Percentiles rank a stretch among this genome's conserved stretches.
phyloP scores from a whole-genome alignment of 2,113 vertebrate genomes.

The Nestor notabilis region DNA sequence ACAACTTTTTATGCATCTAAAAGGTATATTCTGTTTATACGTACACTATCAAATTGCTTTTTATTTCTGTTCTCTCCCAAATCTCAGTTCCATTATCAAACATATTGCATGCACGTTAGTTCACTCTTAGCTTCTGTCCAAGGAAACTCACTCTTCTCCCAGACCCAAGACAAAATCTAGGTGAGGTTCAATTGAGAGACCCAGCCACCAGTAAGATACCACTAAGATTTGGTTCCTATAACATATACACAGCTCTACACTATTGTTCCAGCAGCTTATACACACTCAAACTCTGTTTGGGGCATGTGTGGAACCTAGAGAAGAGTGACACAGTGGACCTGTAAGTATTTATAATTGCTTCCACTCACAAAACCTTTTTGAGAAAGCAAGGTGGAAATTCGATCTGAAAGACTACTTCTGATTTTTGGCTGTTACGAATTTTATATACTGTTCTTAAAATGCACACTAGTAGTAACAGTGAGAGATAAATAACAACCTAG shows the following conservation, averaged over 20 bases:
- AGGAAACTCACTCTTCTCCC: background rate
- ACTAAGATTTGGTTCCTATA: background rate
- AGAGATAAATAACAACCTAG: background rate
- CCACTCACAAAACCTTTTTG: background rate
- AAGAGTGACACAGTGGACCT: background rate
- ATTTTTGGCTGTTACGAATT: background rate
- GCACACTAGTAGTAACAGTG: background rate
- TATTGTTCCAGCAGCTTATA: background rate
- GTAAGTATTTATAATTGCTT: background rate
- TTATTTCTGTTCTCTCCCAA: background rate
- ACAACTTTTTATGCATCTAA: background rate
- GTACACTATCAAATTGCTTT: background rate
- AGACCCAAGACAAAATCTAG: fast-evolving
- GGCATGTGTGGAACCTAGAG: background rate
- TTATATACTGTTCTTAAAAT: background rate
- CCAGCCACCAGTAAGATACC: background rate
- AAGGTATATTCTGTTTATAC: background rate
- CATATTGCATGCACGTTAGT: fast-evolving
- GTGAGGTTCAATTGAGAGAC: fast-evolving
- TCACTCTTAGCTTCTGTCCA: background rate
- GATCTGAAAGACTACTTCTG: background rate
- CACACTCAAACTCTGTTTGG: background rate
- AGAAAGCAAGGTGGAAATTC: background rate
- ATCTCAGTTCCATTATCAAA: background rate
- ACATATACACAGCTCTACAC: background rate